These are phyloP conservation scores for Caenorhabditis sp. DNA, from an alignment of 2,888 invertebrate genomes.

Conservation along the genomic window DNA sequence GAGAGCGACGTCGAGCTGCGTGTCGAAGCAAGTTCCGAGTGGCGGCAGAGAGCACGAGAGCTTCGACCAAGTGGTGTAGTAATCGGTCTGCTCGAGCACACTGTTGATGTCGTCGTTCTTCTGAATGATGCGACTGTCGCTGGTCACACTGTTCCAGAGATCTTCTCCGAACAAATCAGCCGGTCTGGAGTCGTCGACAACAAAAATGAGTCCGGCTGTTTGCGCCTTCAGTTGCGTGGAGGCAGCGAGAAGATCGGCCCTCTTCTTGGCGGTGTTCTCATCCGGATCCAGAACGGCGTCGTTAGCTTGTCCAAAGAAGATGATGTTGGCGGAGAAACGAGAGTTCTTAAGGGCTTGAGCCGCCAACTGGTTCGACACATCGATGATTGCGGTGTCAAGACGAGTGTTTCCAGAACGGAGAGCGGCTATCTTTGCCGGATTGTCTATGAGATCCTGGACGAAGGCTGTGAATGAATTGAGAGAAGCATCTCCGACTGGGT, in stretches of 20 bases:
- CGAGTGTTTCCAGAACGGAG: constrained; percentile 32
- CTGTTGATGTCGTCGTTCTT: background rate
- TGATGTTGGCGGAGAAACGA: constrained; percentile 31
- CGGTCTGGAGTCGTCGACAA: constrained; percentile 49
- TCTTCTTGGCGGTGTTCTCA: background rate
- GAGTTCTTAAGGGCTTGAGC: constrained; percentile 15
- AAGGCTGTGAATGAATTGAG: constrained; percentile 11
- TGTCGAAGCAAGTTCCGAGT: constrained; percentile 29
- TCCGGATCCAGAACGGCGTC: constrained; percentile 39
- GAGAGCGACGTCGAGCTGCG: constrained; percentile 48
- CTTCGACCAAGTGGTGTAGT: constrained; percentile 32
- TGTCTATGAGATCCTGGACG: constrained; percentile 32
- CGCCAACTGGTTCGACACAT: constrained; percentile 20
- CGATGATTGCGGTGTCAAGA: constrained; percentile 28
- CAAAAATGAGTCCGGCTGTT: constrained; percentile 40
- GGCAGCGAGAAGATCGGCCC: background rate
- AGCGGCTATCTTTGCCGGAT: background rate
- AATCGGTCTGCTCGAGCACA: constrained; percentile 11
- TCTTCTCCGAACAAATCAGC: constrained; percentile 27
- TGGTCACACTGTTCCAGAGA: constrained; percentile 52
- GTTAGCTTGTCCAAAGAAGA: constrained; percentile 55
- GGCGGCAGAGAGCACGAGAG: constrained; percentile 47
- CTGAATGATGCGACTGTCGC: background rate
- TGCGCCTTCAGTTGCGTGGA: constrained; percentile 16
- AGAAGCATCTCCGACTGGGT: constrained; percentile 26